phyloP scores from a whole-genome alignment of 2,113 vertebrate species.

The Acinonyx jubatus region DNA sequence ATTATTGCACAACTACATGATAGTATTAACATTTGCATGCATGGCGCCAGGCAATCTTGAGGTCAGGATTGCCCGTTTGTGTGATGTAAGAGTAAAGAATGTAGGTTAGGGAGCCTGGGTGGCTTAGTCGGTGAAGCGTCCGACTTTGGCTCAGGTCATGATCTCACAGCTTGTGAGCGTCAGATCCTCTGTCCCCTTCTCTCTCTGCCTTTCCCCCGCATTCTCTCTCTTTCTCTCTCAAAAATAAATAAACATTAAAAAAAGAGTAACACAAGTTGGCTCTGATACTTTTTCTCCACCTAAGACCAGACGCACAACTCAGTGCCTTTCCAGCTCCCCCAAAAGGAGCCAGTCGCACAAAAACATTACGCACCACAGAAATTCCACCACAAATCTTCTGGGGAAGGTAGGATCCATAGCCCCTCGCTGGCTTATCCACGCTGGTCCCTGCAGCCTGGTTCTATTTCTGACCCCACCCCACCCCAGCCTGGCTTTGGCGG shows the following conservation, averaged over 20 bases:
- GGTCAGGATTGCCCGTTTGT: background rate
- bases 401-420: background rate
- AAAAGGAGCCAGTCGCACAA: background rate
- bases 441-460: background rate
- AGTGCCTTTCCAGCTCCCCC: background rate
- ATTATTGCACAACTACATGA: background rate
- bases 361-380: background rate
- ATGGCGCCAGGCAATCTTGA: background rate
- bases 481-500: background rate
- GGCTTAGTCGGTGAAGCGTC: no score
- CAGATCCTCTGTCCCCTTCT: no score
- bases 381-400: background rate
- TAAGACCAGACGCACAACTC: background rate
- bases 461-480: background rate
- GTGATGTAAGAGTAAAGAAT: background rate
- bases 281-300: background rate
- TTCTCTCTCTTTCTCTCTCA: no score
- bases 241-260: no score
- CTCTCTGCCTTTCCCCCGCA: no score
- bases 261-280: background rate
- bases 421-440: fast-evolving
- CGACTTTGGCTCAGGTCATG: no score
- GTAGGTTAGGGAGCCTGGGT: no score
- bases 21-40: background rate
- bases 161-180: no score